phyloP scores from a whole-genome alignment of 2,113 vertebrate genomes.

The Halichoeres trimaculatus region DNA sequence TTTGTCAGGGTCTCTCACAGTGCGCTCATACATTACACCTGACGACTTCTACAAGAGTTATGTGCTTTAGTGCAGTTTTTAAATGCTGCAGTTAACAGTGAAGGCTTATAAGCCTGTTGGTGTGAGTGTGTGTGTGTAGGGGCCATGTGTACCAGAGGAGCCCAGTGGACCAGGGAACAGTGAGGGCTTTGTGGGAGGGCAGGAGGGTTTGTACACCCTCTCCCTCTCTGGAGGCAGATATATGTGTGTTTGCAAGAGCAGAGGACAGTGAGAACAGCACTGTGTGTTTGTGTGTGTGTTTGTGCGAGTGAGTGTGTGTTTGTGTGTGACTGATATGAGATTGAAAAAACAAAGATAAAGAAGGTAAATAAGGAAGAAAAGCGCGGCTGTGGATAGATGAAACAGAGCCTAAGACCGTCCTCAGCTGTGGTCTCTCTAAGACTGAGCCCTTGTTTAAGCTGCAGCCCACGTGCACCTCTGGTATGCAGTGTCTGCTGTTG shows the following conservation, averaged over 20 bases:
- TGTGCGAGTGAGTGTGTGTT: slow-evolving; percentile 15
- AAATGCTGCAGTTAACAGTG: slow-evolving; percentile 7
- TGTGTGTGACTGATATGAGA: background rate
- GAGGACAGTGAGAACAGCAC: background rate
- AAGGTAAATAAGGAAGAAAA: slow-evolving; percentile 28
- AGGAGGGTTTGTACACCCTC: slow-evolving; percentile 54
- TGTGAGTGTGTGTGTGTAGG: slow-evolving; percentile 41
- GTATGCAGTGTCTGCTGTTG: slow-evolving; percentile 81
- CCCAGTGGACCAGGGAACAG: slow-evolving; percentile 87
- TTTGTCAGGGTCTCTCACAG: slow-evolving; percentile 13
- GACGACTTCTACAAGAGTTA: slow-evolving; percentile 7
- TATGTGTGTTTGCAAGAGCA: slow-evolving; percentile 26
- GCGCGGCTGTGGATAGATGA: background rate
- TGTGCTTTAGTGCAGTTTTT: background rate
- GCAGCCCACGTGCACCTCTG: slow-evolving; percentile 80
- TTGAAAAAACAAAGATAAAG: slow-evolving; percentile 36
- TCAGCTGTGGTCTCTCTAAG: slow-evolving; percentile 62
- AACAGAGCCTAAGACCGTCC: slow-evolving; percentile 27
- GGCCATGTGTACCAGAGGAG: slow-evolving; percentile 83
- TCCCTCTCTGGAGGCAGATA: slow-evolving; percentile 38
- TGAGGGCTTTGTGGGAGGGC: slow-evolving; percentile 81
- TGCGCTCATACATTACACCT: slow-evolving; percentile 43
- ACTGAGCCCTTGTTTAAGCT: slow-evolving; percentile 79
- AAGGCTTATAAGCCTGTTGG: slow-evolving; percentile 16
- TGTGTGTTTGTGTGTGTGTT: slow-evolving; percentile 6